Percentiles rank a stretch among this genome's conserved stretches.
phyloP scores from a whole-genome alignment of 2,113 vertebrate genomes.

The Xenopus borealis region DNA sequence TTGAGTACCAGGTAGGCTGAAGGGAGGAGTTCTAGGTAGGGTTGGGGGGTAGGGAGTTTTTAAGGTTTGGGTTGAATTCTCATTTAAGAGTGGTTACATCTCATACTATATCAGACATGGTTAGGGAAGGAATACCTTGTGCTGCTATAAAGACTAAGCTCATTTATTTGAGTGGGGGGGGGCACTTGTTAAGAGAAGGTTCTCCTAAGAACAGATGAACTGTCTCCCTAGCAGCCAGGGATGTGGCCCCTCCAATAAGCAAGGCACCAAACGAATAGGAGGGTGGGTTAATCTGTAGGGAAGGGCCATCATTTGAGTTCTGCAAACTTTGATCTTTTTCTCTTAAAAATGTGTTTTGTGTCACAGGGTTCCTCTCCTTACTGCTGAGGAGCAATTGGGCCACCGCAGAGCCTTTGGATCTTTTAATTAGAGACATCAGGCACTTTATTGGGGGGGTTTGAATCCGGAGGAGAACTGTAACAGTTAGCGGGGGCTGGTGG shows the following conservation, averaged over 20 bases:
- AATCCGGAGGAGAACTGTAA: constrained; percentile 73
- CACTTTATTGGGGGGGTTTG: not conserved
- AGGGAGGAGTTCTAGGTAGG: no score
- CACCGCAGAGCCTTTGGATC: constrained; percentile 78
- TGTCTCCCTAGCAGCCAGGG: constrained; percentile 72
- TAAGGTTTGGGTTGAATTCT: no score
- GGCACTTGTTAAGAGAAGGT: constrained; percentile 86
- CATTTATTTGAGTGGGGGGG: constrained; percentile 77
- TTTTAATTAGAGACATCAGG: constrained; percentile 79
- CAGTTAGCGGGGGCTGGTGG: constrained; percentile 70
- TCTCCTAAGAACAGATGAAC: constrained; percentile 79
- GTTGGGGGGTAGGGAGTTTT: no score
- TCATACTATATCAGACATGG: no score
- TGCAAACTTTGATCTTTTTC: constrained; percentile 88
- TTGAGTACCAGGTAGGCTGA: no score
- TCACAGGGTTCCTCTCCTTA: constrained; percentile 75
- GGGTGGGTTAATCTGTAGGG: constrained; percentile 89
- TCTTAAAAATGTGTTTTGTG: constrained; percentile 77
- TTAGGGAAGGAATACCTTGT: no score
- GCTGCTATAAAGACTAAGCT: constrained; percentile 70
- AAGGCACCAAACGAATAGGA: constrained; percentile 83
- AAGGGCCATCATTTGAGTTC: constrained; percentile 83
- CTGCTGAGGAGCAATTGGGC: constrained; percentile 78
- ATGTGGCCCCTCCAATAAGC: constrained; percentile 87
- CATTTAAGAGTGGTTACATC: no score